Conservation (phyloP, 2,797 vertebrate species). For the Myiotriccus ornatus region DNA sequence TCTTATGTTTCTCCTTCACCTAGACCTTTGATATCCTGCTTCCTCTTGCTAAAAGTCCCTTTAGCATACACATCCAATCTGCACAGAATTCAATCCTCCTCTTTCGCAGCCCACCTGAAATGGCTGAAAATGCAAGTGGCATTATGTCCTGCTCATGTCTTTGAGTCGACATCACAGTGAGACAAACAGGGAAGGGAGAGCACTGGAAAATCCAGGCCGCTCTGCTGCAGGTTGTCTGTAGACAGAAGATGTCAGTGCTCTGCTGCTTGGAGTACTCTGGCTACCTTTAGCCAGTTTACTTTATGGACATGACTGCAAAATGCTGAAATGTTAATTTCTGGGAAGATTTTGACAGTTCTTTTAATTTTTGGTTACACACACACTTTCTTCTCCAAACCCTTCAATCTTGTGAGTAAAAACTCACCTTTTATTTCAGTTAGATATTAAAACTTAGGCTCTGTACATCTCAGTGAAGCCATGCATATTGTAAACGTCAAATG, state of each 20-base stretch:
- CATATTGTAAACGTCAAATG: not conserved
- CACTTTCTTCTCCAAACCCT: not conserved
- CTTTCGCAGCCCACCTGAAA: not conserved
- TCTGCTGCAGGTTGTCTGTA: not conserved
- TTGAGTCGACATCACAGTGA: not conserved
- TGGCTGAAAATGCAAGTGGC: not conserved
- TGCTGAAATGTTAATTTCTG: not conserved
- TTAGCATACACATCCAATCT: not conserved
- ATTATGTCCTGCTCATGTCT: not conserved
- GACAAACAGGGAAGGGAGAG: not conserved
- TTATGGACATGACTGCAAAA: not conserved
- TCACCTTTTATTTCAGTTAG: not conserved
- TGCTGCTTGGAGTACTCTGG: not conserved
- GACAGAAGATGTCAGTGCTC: not conserved
- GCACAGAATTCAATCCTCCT: not conserved
- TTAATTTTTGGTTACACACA: not conserved
- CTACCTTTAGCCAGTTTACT: not conserved
- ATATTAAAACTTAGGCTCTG: not conserved
- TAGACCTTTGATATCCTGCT: not conserved
- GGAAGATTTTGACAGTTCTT: not conserved
- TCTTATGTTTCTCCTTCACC: not conserved
- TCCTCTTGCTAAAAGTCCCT: not conserved
- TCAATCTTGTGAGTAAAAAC: not conserved
- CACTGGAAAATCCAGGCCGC: not conserved
- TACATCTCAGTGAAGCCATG: fast-evolving